Evolutionary conservation across 2,888 invertebrate species (phyloP).

Genomic region (Sipha maydis): DNA sequence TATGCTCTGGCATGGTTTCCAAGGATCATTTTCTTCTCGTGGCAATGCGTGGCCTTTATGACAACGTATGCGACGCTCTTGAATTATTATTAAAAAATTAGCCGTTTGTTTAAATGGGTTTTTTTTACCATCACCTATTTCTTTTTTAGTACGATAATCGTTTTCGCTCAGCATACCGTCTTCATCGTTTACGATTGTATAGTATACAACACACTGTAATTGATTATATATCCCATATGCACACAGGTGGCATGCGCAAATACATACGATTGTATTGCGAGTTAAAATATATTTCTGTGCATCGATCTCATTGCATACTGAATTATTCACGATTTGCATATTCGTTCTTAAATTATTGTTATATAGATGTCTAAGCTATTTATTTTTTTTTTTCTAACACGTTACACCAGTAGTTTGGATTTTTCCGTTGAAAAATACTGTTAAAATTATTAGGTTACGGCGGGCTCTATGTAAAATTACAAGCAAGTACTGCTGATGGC

Average conservation of each 20-base stretch:
- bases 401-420: background rate
- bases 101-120: background rate
- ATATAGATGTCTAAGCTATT: background rate
- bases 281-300: background rate
- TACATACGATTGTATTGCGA: background rate
- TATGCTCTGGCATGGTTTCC: background rate
- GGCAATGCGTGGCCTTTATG: background rate
- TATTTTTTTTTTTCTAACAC: background rate
- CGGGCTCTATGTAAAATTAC: background rate
- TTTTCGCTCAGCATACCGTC: background rate
- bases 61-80: background rate
- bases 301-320: background rate
- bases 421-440: background rate
- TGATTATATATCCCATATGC: background rate
- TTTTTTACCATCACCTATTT: background rate
- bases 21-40: background rate
- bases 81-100: background rate
- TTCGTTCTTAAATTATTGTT: background rate
- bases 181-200: background rate
- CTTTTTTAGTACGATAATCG: no score
- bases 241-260: background rate
- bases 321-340: background rate
- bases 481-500: background rate
- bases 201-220: no score
- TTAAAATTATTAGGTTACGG: constrained; percentile 7